Conservation (phyloP, 2,888 invertebrate genomes). For the Boloria selene region DNA sequence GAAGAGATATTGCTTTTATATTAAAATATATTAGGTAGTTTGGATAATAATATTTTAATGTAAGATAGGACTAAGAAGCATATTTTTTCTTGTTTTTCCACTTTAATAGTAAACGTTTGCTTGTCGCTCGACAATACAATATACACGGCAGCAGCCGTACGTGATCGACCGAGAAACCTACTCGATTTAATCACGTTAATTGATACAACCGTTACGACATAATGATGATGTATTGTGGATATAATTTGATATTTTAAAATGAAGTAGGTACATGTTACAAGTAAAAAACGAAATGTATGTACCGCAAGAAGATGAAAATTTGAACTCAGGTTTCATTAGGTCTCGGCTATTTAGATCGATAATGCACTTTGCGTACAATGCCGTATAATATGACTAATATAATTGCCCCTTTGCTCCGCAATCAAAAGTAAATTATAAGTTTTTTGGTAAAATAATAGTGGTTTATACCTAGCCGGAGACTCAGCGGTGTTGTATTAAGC, state of each 20-base stretch:
- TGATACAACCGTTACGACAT: constrained; percentile 75
- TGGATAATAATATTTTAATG: not conserved
- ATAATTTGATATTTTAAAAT: constrained; percentile 76
- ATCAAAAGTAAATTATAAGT: constrained; percentile 68
- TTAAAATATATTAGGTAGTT: not conserved
- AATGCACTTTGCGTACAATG: constrained; percentile 59
- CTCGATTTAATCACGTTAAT: constrained; percentile 76
- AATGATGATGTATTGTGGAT: constrained; percentile 75
- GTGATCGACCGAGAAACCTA: constrained; percentile 70
- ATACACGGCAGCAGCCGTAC: constrained; percentile 49
- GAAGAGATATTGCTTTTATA: constrained; percentile 41
- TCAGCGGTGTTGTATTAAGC: constrained; percentile 35
- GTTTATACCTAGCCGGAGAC: constrained; percentile 48
- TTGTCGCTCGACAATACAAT: constrained; percentile 35
- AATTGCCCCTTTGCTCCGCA: constrained; percentile 66
- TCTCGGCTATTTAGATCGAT: constrained; percentile 50
- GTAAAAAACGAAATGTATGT: constrained; percentile 55
- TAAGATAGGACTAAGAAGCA: constrained; percentile 19
- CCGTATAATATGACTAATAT: constrained; percentile 64
- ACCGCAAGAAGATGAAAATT: constrained; percentile 53
- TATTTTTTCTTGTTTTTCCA: constrained; percentile 29
- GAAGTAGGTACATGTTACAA: constrained; percentile 50
- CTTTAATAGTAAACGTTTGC: constrained; percentile 35
- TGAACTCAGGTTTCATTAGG: constrained; percentile 36
- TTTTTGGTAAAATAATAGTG: constrained; percentile 58